Evolutionary conservation across 1,140 invertebrate genomes (phyloP).

Genomic region (Asobara japonica): DNA sequence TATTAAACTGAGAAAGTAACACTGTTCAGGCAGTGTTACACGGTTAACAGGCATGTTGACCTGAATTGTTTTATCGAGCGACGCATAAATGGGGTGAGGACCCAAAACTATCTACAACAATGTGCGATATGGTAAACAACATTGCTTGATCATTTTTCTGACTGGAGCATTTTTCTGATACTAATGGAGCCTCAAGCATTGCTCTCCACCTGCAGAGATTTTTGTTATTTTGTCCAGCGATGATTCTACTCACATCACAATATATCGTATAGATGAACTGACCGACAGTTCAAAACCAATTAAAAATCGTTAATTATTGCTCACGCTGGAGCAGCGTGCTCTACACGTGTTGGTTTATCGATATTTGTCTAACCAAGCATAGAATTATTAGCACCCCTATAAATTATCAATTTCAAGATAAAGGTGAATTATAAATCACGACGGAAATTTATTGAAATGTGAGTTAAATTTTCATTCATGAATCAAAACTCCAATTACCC

Average conservation of each 20-base stretch:
- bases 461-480: neutral
- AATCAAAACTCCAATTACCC: neutral
- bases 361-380: slow-evolving; percentile 3
- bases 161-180: neutral
- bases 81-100: neutral
- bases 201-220: neutral
- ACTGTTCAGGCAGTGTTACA: neutral
- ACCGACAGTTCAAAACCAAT: neutral
- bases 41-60: neutral
- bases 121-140: neutral
- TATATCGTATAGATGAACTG: neutral
- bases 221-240: neutral
- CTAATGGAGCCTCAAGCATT: neutral
- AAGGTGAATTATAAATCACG: neutral
- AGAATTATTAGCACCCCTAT: neutral
- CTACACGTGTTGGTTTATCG: slow-evolving; percentile 10
- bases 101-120: neutral
- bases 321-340: neutral
- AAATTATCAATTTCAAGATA: neutral
- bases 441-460: neutral
- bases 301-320: slow-evolving; percentile 15
- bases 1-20: neutral
- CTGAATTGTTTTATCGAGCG: neutral
- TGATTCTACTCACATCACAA: slow-evolving; percentile 1
- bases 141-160: slow-evolving; percentile 7